Evolutionary conservation across 2,113 vertebrate genomes (phyloP).

Genomic region (Columba livia): DNA sequence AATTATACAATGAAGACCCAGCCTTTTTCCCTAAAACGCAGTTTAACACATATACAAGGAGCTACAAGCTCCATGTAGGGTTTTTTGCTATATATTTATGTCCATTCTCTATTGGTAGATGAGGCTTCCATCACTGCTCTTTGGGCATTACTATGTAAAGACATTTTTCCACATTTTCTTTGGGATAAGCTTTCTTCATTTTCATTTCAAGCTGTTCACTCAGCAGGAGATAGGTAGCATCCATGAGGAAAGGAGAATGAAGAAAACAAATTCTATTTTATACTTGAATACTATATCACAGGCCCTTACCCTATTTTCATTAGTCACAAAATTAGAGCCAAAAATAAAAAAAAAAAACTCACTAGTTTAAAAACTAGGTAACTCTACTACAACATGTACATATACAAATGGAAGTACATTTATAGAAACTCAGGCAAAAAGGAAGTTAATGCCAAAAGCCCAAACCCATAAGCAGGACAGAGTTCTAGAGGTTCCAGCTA

Average conservation of each 20-base stretch:
- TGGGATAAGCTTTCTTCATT: not conserved
- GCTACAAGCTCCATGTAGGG: not conserved
- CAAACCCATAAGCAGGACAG: not conserved
- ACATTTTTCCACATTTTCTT: not conserved
- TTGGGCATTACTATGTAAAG: not conserved
- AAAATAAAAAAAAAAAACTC: not conserved
- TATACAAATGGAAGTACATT: rapidly evolving
- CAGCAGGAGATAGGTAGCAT: not conserved
- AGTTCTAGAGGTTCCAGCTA: not conserved
- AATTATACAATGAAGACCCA: not conserved
- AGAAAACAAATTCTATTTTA: not conserved
- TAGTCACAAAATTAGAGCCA: not conserved
- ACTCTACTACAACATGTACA: not conserved
- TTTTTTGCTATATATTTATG: not conserved
- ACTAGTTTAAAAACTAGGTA: not conserved
- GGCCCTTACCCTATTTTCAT: not conserved
- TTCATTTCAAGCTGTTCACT: not conserved
- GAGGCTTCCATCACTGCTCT: not conserved
- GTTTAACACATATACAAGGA: not conserved
- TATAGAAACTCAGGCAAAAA: not conserved
- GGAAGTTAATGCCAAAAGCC: not conserved
- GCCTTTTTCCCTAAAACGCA: not conserved
- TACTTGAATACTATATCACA: not conserved
- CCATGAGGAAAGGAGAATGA: rapidly evolving
- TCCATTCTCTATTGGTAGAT: not conserved